These are phyloP conservation scores for Phaethornis superciliosus DNA, from an alignment of 2,113 vertebrate genomes.

Conservation along the genomic window DNA sequence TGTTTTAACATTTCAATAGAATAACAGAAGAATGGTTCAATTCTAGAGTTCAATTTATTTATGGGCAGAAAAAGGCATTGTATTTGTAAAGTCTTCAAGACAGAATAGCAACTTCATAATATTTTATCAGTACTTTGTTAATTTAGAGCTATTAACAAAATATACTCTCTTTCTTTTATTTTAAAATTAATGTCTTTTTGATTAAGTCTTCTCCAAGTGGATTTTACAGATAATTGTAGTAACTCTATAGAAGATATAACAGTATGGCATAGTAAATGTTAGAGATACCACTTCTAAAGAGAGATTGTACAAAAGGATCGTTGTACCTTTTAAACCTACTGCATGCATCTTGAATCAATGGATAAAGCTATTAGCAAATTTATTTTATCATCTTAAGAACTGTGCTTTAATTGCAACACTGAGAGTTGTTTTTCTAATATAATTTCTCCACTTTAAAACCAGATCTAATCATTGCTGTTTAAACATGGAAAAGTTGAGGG, in stretches of 20 bases:
- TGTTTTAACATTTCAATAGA: neutral
- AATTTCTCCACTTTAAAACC: conserved; percentile 68
- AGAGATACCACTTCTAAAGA: neutral
- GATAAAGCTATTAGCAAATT: conserved; percentile 62
- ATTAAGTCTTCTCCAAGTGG: neutral
- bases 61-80: neutral
- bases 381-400: conserved; percentile 64
- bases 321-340: neutral
- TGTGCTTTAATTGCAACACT: conserved; percentile 56
- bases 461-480: conserved; percentile 66
- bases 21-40: neutral
- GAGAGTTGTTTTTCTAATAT: conserved; percentile 66
- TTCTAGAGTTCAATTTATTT: neutral
- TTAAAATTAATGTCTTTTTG: neutral
- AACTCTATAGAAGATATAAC: neutral
- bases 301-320: neutral
- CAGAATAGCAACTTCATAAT: neutral
- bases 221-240: neutral
- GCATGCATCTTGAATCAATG: neutral
- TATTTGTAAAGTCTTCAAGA: neutral
- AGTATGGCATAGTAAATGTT: neutral
- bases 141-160: neutral
- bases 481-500: conserved; percentile 51
- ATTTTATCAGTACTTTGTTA: neutral
- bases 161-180: neutral